Base-by-base conservation (phyloP, 2,888 invertebrate species). In the Dryomyza anilis region DNA sequence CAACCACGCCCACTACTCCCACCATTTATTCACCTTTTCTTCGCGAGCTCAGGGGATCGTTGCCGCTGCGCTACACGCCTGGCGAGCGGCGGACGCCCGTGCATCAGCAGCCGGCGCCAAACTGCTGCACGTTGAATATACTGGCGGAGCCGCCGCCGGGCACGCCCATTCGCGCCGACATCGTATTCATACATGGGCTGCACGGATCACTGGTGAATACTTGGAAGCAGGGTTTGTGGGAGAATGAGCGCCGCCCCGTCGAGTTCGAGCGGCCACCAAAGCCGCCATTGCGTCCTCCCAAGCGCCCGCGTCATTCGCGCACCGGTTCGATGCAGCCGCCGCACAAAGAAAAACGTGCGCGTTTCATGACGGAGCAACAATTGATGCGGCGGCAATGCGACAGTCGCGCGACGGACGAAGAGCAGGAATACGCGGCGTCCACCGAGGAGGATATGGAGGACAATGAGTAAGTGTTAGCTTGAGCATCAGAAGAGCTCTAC, bases 221-320 rank as follows among this genome's bases (percentile, higher is more conserved):
- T 0, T 95, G 94, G 94, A 86, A 91, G 52, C 93, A 94, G 78
- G 91, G 91, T 0, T 85, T 88, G 29, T 91, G 91, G 91, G 85
- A 78, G 50, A 83, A 81, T 21, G 81, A 82, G 36, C 78, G 83
- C 7, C 75, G 77, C 16, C 81, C 81, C 12, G 83, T 81, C 8
- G 76, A 78, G 39, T 82, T 83, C 46, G 73, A 83, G 64, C 75
- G 83, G 23, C 83, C 83, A 19, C 83, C 83, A 0, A 75, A 76
- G 14, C 82, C 81, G 0, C 81, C 80, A n/a, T 74, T 83, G 27
- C 76, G 82, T 27, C 79, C 82, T 23, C 81, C 83, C 10, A 81
- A 82, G 65, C 72, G 81, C 3, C 77, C 80, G 0, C 74, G 81
- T 36, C 77, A 83, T 67, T 81, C 82, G 16, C 78, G 81, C 65